Base-by-base conservation (phyloP, 2,888 invertebrate species). In the Baronia brevicornis region DNA sequence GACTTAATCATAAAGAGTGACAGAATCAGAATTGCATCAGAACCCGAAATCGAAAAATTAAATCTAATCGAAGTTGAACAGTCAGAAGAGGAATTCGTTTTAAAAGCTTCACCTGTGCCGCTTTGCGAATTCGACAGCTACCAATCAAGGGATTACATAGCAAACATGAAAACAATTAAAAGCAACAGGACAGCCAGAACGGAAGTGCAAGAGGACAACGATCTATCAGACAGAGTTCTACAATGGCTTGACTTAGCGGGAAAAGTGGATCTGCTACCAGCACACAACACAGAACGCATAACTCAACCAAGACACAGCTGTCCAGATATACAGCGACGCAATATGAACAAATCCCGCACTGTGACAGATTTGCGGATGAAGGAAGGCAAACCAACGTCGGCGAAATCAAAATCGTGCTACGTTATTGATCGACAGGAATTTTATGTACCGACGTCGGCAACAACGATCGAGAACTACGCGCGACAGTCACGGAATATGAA, bases 181-280 rank as follows among this genome's bases (percentile, higher is more conserved):
- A 59, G 57, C n/a, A 79, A 78, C 40, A 62, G 79, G 39, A 79
- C 82, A 0, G 57, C 68, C 4, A 59, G 78, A 28, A 47, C 47
- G 1, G 80, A 82, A 2, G 50, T 46, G 1, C 66, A 68, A 35
- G 73, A 73, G 27, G 72, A 64, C 40, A 78, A 67, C 0, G 82
- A 80, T n/a, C 48, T 85, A 9, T 85, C 92, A 0, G 92, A 93
- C 38, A 84, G 92, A 32, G 94, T 94, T 0, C 68, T 93, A 2
- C 90, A 92, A 49, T 94, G 94, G 94, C 57, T 94, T 43, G 92
- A 93, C 59, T 70, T 93, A 33, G 92, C 92, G 0, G 90, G 90
- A 0, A 87, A 88, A 52, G 78, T 85, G 2, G 78, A 80, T 45
- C 49, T 84, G 13, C 41, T 84, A 8, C 64, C 68, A n/a, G 64